These are phyloP conservation scores for Xanthia icteritia DNA, from an alignment of 2,888 invertebrate species.

Conservation along the genomic window DNA sequence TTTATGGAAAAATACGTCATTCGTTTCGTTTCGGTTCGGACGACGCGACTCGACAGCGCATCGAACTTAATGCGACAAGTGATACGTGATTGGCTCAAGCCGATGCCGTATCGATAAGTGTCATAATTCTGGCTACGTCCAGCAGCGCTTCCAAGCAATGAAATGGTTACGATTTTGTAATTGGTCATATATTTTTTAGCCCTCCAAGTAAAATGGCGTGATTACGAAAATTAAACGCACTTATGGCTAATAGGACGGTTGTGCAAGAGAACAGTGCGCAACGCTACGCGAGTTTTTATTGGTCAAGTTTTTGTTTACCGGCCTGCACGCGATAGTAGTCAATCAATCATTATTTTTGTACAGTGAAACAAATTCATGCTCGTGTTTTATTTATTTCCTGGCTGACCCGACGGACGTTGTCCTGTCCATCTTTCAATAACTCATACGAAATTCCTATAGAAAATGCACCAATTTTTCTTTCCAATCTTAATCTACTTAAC, in stretches of 20 bases:
- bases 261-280: slow-evolving; percentile 43
- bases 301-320: slow-evolving; percentile 42
- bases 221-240: slow-evolving; percentile 50
- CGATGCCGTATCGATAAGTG: background rate
- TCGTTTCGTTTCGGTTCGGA: background rate
- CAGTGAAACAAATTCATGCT: slow-evolving; percentile 21
- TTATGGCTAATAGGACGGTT: slow-evolving; percentile 45
- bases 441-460: too few species aligned
- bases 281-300: slow-evolving; percentile 45
- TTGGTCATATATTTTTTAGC: slow-evolving; percentile 28
- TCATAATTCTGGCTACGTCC: background rate
- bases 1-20: background rate
- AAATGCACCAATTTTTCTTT: too few species aligned
- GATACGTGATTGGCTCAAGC: background rate
- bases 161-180: slow-evolving; percentile 16
- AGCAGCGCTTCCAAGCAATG: background rate
- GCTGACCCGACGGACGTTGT: too few species aligned
- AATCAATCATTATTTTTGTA: slow-evolving; percentile 48
- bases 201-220: slow-evolving; percentile 41
- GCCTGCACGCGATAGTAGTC: slow-evolving; percentile 46
- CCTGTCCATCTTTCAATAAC: too few species aligned
- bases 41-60: background rate
- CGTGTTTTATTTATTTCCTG: too few species aligned
- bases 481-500: too few species aligned
- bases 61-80: background rate